Base-by-base conservation (phyloP, 2,888 invertebrate genomes). In the Trypoxylon attenuatum region DNA sequence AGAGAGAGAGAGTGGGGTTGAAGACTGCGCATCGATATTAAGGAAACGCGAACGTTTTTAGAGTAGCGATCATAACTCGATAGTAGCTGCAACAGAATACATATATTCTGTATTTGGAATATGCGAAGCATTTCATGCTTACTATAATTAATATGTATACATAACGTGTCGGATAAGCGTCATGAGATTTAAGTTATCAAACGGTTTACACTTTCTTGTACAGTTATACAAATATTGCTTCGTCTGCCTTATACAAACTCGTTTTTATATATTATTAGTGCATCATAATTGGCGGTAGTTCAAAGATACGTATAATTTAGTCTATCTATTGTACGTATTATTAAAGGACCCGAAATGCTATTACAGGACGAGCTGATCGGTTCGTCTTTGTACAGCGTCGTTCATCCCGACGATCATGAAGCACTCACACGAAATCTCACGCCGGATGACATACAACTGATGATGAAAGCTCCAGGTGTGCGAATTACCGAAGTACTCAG, bases 331-430 rank as follows among this genome's bases (percentile, higher is more conserved):
- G 2, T 23, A 16, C 8, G 19, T 22, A 16, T 8, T 23, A 45
- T 5, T 25, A 33, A 18, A 5, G 13, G 16, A 5, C 8, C 15
- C 4, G 5, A 5, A 25, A 47, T 18, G 5, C 18, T 18, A 10
- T 72, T 89, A 18, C 90, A 96, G 93, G 91, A 94, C 79, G 96
- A 97, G 85, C 89, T 96, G 74, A 90, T 96, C 84, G 94, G 94
- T 13, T 92, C 93, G 87, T 94, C 92, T 77, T 86, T 97, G 86
- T 93, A 93, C 88, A 92, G 93, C 81, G 94, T 95, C 87, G 91
- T 95, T 39, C 94, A 94, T 87, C 89, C 91, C n/a, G 91, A 93
- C 81, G 93, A 98, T 87, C 94, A 94, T 76, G 92, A 92, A 43
- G 91, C 91, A 76, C 88, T 97, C 52, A 89, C 90, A 49, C 89